Percentiles rank a stretch among this genome's conserved stretches.
phyloP scores from a whole-genome alignment of 35 echinoderm and acorn worm species.

The Ophioderma brevispina region DNA sequence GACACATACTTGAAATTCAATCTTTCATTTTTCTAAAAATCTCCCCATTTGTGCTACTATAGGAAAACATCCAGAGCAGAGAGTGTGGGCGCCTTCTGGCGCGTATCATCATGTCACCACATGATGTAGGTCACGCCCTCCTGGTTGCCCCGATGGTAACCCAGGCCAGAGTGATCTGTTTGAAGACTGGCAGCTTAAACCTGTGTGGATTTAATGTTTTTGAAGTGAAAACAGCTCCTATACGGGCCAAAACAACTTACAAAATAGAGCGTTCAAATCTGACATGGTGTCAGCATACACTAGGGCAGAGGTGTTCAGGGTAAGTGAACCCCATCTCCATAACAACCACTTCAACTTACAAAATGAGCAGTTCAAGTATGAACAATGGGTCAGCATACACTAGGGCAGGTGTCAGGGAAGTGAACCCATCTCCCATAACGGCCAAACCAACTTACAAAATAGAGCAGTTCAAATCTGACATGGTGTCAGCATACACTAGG shows the following conservation, averaged over 20 bases:
- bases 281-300: conserved; percentile 88
- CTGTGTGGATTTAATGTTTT: conserved; percentile 90
- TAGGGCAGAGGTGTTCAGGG: conserved; percentile 42
- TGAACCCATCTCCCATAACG: conserved; percentile 81
- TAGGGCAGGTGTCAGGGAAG: no score
- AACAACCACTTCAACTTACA: no score
- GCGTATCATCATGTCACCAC: conserved; percentile 93
- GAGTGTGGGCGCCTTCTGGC: conserved; percentile 66
- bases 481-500: conserved; percentile 89
- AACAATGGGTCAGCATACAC: no score
- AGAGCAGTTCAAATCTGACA: conserved; percentile 90
- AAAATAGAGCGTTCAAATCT: conserved; percentile 93
- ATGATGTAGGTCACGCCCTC: conserved; percentile 85
- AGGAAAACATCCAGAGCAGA: neutral
- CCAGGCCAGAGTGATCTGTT: conserved; percentile 61
- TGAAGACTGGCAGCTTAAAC: conserved; percentile 61
- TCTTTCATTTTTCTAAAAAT: no score
- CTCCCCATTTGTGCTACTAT: no score
- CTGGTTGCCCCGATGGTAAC: conserved; percentile 87
- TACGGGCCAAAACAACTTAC: conserved; percentile 44
- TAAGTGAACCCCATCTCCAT: neutral
- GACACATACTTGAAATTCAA: no score
- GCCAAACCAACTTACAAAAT: conserved; percentile 54
- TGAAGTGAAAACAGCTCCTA: conserved; percentile 84
- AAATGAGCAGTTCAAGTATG: no score